These are phyloP conservation scores for Origma solitaria DNA, from an alignment of 2,113 vertebrate genomes.

Conservation along the genomic window DNA sequence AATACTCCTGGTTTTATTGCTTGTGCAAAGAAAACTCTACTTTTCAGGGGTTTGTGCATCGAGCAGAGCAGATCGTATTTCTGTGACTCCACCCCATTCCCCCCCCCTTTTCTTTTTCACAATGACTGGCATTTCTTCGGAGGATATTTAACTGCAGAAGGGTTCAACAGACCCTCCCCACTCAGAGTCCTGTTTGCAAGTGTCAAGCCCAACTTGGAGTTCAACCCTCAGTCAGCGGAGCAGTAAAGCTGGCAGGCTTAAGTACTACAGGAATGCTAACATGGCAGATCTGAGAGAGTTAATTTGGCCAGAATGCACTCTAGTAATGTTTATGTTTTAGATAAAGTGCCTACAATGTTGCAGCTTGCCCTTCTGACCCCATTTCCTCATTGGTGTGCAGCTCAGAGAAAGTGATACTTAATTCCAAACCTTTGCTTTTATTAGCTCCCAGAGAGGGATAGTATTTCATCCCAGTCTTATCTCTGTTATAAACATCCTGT, in stretches of 20 bases:
- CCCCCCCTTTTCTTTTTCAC: accelerated
- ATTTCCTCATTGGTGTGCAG: constrained; percentile 77
- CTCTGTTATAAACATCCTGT: constrained; percentile 80
- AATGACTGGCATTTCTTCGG: not conserved
- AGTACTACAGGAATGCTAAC: constrained; percentile 75
- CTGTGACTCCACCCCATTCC: not conserved
- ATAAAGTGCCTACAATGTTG: constrained; percentile 82
- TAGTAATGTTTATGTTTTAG: constrained; percentile 84
- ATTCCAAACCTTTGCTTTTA: constrained; percentile 78
- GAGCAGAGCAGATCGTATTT: not conserved
- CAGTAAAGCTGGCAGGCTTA: constrained; percentile 72
- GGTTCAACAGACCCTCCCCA: not conserved
- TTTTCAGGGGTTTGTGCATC: not conserved
- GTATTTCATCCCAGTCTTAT: constrained; percentile 74
- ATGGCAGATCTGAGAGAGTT: constrained; percentile 78
- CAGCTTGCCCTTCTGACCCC: constrained; percentile 77
- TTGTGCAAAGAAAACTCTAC: not conserved
- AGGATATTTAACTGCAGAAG: constrained; percentile 19
- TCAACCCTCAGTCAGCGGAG: constrained; percentile 54
- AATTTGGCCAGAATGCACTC: constrained; percentile 83
- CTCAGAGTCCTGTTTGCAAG: constrained; percentile 29
- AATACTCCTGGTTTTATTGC: not conserved
- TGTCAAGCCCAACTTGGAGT: constrained; percentile 49
- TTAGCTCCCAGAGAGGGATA: constrained; percentile 73
- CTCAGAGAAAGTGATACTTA: constrained; percentile 80